Percentiles rank a stretch among this genome's conserved stretches.
phyloP scores from a whole-genome alignment of 2,888 invertebrate species.

The Lasius fuliginosus region DNA sequence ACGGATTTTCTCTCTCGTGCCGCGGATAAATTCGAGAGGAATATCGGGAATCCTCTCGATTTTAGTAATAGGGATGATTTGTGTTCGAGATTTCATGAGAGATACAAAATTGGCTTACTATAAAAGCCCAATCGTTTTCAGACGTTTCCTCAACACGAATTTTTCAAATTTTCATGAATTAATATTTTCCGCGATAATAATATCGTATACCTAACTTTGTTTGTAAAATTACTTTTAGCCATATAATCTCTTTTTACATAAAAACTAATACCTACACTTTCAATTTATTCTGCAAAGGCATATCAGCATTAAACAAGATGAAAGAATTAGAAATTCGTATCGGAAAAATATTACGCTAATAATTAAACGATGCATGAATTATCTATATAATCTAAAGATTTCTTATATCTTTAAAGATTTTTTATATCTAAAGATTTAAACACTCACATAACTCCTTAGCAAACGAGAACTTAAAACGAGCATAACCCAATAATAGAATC shows the following conservation, averaged over 20 bases:
- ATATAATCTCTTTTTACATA: neutral
- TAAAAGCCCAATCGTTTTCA: constrained; percentile 2
- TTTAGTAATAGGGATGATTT: constrained; percentile 40
- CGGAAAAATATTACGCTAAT: neutral
- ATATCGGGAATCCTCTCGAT: constrained; percentile 41
- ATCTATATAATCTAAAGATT: neutral
- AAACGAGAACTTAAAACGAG: neutral
- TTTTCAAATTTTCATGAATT: constrained; percentile 12
- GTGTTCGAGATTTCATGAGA: constrained; percentile 29
- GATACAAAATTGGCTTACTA: constrained; percentile 18
- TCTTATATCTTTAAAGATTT: neutral
- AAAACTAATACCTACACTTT: neutral
- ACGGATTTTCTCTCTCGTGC: constrained; percentile 41
- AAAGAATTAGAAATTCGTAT: constrained; percentile 3
- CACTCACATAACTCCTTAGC: neutral
- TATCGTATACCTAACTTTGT: neutral
- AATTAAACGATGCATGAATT: neutral
- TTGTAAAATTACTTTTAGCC: neutral
- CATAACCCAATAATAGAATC: neutral
- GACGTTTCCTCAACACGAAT: neutral
- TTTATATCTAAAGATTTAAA: neutral
- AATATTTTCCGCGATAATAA: constrained; percentile 1
- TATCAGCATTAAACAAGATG: neutral
- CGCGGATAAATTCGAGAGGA: constrained; percentile 27
- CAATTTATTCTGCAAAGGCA: neutral